phyloP scores from a whole-genome alignment of 1,140 invertebrate genomes.

The Globodera ellingtonae region DNA sequence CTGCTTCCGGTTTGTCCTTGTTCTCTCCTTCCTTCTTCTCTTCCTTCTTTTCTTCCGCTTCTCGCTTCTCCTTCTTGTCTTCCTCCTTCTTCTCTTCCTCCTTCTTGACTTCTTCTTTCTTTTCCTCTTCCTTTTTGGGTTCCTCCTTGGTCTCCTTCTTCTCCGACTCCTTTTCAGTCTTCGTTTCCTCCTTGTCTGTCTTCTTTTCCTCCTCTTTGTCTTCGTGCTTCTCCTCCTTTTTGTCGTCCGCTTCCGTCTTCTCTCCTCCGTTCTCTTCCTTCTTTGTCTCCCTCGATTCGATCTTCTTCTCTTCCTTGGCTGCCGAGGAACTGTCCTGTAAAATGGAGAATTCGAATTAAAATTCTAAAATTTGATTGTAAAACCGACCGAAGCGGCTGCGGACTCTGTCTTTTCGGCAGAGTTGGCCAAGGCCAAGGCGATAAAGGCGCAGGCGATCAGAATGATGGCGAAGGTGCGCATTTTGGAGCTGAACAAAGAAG shows the following conservation, averaged over 20 bases:
- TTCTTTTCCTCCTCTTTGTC: neutral
- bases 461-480: constrained; percentile 6
- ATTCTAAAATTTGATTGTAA: neutral
- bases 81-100: constrained; percentile 1
- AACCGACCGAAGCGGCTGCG: constrained; percentile 7
- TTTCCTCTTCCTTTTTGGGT: neutral
- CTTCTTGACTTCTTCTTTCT: neutral
- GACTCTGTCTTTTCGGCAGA: constrained; percentile 17
- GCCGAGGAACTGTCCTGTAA: constrained; percentile 5
- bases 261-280: neutral
- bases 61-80: constrained; percentile 7
- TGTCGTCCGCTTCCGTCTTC: constrained; percentile 5
- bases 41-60: constrained; percentile 3
- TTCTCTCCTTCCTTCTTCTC: neutral
- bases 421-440: constrained; percentile 19
- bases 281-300: constrained; percentile 10
- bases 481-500: constrained; percentile 25
- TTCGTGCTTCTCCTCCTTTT: constrained; percentile 13
- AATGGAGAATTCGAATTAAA: neutral
- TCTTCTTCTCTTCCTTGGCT: constrained; percentile 13
- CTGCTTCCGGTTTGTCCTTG: neutral
- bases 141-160: constrained; percentile 5
- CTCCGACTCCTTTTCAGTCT: constrained; percentile 2
- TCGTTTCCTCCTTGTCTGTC: constrained; percentile 8
- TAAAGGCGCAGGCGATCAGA: constrained; percentile 11